Conservation (phyloP, 2,113 vertebrate genomes). For the Phasianus colchicus region DNA sequence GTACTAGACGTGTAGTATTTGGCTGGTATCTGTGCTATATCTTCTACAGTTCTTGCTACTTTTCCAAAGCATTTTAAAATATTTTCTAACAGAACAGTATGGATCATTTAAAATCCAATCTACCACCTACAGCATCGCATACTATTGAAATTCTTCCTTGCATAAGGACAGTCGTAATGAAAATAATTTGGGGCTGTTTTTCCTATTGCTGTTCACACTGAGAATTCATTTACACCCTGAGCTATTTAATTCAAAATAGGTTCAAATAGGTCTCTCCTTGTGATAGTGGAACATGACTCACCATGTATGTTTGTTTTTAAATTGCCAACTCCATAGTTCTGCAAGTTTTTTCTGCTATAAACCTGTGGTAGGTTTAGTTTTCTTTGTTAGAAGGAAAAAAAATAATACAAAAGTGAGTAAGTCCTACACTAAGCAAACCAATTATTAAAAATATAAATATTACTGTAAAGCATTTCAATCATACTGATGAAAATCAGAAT, state of each 20-base stretch:
- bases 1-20: background rate
- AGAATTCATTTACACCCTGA: conserved; percentile 25
- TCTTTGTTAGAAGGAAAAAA: background rate
- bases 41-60: background rate
- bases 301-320: background rate
- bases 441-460: background rate
- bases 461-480: background rate
- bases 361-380: background rate
- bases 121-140: conserved; percentile 37
- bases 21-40: background rate
- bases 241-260: background rate
- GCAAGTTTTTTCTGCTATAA: background rate
- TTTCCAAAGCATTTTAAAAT: conserved; percentile 20
- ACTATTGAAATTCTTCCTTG: conserved; percentile 15
- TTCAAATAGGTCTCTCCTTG: background rate
- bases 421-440: background rate
- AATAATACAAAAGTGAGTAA: background rate
- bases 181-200: conserved; percentile 23
- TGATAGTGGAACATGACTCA: background rate
- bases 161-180: conserved; percentile 12
- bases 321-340: background rate
- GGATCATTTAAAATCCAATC: conserved; percentile 57
- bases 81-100: background rate
- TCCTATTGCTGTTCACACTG: background rate
- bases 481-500: background rate